Percentiles rank a stretch among this genome's conserved stretches.
phyloP scores from a whole-genome alignment of 2,797 vertebrate genomes.

The Cryptoblepharus egeriae region DNA sequence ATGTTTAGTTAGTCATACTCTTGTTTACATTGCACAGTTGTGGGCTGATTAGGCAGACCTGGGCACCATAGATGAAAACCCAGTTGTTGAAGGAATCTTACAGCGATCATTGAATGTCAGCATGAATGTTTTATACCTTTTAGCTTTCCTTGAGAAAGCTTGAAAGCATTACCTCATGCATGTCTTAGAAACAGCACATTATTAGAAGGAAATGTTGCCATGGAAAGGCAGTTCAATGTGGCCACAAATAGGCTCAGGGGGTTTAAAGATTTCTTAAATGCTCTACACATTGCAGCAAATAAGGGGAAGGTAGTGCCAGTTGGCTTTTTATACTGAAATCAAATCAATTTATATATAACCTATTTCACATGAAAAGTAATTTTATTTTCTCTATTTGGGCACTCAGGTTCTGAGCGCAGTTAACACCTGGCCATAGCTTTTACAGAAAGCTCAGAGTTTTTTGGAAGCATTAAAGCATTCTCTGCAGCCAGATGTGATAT shows the following conservation, averaged over 20 bases:
- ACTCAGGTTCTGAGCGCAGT: not conserved
- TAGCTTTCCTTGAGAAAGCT: slow-evolving; percentile 25
- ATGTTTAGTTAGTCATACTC: not conserved
- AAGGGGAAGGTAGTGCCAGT: not conserved
- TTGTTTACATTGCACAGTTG: not conserved
- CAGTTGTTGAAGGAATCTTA: not conserved
- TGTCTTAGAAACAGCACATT: slow-evolving; percentile 5
- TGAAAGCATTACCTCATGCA: slow-evolving; percentile 44
- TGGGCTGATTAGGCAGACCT: not conserved
- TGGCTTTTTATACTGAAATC: not conserved
- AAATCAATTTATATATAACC: not conserved
- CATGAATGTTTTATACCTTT: not conserved
- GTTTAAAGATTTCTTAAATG: slow-evolving; percentile 27
- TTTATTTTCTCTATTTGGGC: not conserved
- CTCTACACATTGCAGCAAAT: slow-evolving; percentile 2
- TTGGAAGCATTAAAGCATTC: too few species aligned
- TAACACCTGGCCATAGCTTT: not conserved
- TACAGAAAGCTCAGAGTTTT: not conserved
- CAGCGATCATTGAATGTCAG: not conserved
- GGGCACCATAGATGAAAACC: not conserved
- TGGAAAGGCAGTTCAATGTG: not conserved
- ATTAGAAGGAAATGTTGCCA: not conserved
- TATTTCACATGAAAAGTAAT: not conserved
- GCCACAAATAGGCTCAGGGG: not conserved
- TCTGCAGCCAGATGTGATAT: too few species aligned